Percentiles rank a stretch among this genome's conserved stretches.
Conservation (phyloP, 2,888 invertebrate species). For the Caenorhabditis sp. region DNA sequence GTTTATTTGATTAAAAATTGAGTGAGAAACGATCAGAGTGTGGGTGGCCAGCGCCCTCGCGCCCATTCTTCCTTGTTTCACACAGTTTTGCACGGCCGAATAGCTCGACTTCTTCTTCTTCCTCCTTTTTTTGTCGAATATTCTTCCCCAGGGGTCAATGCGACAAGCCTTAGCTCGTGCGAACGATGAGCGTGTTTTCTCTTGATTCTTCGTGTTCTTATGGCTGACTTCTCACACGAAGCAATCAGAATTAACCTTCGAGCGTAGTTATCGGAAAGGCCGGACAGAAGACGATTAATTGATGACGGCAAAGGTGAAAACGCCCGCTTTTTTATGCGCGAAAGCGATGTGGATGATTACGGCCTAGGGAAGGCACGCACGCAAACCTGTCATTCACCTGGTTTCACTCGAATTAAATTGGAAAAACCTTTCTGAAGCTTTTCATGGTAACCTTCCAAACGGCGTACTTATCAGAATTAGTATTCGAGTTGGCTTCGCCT, state of each 20-base stretch:
- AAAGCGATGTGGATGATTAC: background rate
- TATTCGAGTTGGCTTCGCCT: conserved; percentile 11
- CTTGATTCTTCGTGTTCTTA: background rate
- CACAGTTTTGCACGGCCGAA: conserved; percentile 28
- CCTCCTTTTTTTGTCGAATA: background rate
- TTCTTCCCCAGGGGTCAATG: conserved; percentile 32
- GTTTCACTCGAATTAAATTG: too few species aligned
- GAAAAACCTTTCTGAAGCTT: too few species aligned
- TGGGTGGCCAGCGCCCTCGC: conserved; percentile 9
- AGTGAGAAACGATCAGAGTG: conserved; percentile 29
- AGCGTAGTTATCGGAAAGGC: conserved; percentile 2
- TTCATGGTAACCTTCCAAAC: too few species aligned
- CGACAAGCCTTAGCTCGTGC: conserved; percentile 27
- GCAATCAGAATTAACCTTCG: conserved; percentile 31
- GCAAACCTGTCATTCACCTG: background rate
- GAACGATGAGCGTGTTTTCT: conserved; percentile 28
- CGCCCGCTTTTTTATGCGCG: background rate
- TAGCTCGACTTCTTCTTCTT: conserved; percentile 11
- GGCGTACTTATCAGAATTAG: too few species aligned
- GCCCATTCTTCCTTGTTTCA: conserved; percentile 16
- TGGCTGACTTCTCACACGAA: conserved; percentile 13
- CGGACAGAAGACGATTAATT: conserved; percentile 20
- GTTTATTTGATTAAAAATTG: conserved; percentile 52
- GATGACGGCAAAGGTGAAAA: background rate
- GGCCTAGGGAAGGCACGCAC: background rate